Base-by-base conservation (phyloP, 1,140 invertebrate species). In the Drosophila kohkoa region DNA sequence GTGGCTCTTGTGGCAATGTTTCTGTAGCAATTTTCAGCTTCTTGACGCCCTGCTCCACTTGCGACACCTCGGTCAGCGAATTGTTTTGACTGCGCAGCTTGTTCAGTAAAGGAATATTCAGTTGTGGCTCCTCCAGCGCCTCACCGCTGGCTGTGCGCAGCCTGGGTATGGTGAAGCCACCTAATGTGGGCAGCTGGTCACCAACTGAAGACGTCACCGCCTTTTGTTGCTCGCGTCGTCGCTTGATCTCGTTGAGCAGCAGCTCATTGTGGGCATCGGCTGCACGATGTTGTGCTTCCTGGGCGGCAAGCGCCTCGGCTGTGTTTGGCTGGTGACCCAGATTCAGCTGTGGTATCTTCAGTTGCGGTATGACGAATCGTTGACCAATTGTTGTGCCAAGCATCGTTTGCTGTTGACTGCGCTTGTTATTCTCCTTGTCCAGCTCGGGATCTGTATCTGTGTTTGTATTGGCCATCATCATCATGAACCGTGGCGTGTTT, bases 301-400 rank as follows among this genome's bases (percentile, higher is more conserved):
- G 65, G 35, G 58, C 74, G 5, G 64, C 63, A 5, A 48, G 15
- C 32, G 70, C 16, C 6, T 49, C 69, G 1, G 51, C 30, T n/a
- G 38, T 55, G 0, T 25, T 15, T 4, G 57, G 15, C 45, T 75
- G 66, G 43, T 35, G 67, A n/a, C 41, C 41, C 4, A 43, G 11
- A 13, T 43, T 69, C 74, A 41, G 35, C 13, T 65, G 62, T 64
- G 79, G 66, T 28, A 87, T 38, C 35, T 7, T 52, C 3, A 72
- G 62, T 43, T 82, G 72, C 25, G 82, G 82, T 63, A 87, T 88
- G 5, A 83, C 48, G 1, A 88, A 52, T 64, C 54, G 52, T 45
- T 60, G 28, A 11, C 30, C 43, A 13, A 59, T 41, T 58, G 60
- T 41, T 64, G 49, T 52, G 48, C 46, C 69, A 25, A 25, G 75